These are phyloP conservation scores for Monomorium pharaonis DNA, from an alignment of 1,140 invertebrate genomes.

Conservation along the genomic window DNA sequence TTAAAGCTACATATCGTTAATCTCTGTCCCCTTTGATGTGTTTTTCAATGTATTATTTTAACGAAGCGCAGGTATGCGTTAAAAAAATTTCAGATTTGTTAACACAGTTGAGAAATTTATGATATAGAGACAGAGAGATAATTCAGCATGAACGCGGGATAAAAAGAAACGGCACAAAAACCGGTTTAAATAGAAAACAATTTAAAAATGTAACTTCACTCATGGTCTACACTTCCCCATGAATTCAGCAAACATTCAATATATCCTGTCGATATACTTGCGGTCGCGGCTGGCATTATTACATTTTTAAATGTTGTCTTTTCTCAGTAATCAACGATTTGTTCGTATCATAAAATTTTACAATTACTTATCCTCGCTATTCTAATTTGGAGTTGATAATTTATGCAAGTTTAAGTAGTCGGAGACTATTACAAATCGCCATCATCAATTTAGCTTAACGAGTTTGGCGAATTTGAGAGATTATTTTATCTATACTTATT, in stretches of 20 bases:
- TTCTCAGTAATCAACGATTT: not conserved
- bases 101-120: conserved; percentile 15
- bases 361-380: not conserved
- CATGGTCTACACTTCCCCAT: not conserved
- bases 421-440: not conserved
- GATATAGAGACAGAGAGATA: not conserved
- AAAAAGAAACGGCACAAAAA: not conserved
- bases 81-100: conserved; percentile 7
- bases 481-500: not conserved
- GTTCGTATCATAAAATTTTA: not conserved
- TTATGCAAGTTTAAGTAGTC: not conserved
- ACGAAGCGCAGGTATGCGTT: not conserved
- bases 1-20: conserved; percentile 36
- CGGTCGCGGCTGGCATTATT: not conserved
- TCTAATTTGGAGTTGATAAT: not conserved
- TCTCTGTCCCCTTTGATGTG: conserved; percentile 24
- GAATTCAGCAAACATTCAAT: conserved; percentile 20
- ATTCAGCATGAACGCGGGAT: not conserved
- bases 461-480: not conserved
- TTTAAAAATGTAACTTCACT: conserved; percentile 36
- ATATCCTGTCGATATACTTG: not conserved
- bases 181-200: not conserved
- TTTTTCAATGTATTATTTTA: conserved; percentile 44
- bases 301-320: conserved; percentile 18
- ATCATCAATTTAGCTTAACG: not conserved